These are phyloP conservation scores for Proales similis DNA, from an alignment of 1,140 invertebrate species.

Conservation along the genomic window DNA sequence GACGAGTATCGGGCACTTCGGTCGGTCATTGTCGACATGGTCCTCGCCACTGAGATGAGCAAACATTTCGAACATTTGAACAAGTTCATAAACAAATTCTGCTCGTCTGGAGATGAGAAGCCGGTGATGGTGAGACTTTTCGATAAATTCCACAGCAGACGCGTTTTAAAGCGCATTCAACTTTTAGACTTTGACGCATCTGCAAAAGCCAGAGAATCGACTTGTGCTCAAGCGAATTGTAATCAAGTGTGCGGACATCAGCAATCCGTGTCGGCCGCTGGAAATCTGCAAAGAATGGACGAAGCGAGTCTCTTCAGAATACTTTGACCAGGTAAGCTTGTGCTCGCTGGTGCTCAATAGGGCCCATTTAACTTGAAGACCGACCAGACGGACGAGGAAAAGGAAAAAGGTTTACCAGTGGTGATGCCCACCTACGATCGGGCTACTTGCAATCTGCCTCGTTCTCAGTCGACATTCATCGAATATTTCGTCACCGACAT, in stretches of 20 bases:
- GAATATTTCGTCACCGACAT: conserved; percentile 93
- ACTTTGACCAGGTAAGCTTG: conserved; percentile 73
- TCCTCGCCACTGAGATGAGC: conserved; percentile 53
- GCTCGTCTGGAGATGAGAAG: conserved; percentile 47
- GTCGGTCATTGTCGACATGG: conserved; percentile 50
- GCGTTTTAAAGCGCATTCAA: neutral
- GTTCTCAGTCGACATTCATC: conserved; percentile 90
- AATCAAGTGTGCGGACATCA: conserved; percentile 93
- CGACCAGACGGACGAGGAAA: conserved; percentile 83
- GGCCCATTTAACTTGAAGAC: neutral
- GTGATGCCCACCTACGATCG: conserved; percentile 95
- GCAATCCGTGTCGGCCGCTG: conserved; percentile 78
- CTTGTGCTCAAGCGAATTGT: conserved; percentile 80
- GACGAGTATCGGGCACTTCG: conserved; percentile 40
- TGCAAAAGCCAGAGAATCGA: conserved; percentile 66
- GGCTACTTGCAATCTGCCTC: conserved; percentile 81
- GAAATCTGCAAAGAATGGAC: conserved; percentile 83
- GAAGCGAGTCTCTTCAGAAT: conserved; percentile 74
- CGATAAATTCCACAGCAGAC: neutral
- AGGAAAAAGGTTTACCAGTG: conserved; percentile 70
- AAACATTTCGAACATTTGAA: conserved; percentile 54
- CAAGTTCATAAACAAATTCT: conserved; percentile 64
- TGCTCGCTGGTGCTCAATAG: neutral
- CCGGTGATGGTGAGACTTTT: neutral
- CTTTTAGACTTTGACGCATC: conserved; percentile 40